Evolutionary conservation across 2,888 invertebrate species (phyloP), one percentile per base, ranked within the genome.

Genomic region (Trachelus troglodyta): DNA sequence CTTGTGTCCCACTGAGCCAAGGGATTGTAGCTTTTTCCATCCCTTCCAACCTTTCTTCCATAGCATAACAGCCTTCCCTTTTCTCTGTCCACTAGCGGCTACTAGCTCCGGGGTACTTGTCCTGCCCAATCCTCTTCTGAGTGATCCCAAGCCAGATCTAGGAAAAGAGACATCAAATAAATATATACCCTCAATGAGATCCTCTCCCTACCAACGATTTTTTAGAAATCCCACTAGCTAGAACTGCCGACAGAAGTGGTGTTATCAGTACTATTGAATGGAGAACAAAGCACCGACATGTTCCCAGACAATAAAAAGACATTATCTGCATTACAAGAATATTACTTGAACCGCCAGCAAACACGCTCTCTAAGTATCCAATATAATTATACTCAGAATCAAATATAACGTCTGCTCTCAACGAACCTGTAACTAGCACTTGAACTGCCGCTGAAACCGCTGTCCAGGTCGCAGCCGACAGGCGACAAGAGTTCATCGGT

Each of bases 381-480:
- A 3, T 34, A 69, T 69, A 75, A 34, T 34, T 69, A 4, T 69
- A 75, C 34, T 6, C 12, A 75, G 30, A 30, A 69, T n/a, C 23
- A 71, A 30, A n/a, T 12, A 34, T 56, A 56, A 23, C 56, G 15
- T 6, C 9, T 9, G 56, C 23, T 23, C 23, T 56, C 9, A 74
- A 79, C 79, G 34, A 81, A 90, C 91, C 91, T 90, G 91, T 96
- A 96, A 92, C 96, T 96, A 84, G 96, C 96, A 91, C 96, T 96
- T 89, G 96, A 96, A 92, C 96, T 96, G 86, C 96, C 96, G 92
- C 96, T 96, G 91, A 96, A 96, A 76, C 96, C 96, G 91, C 96
- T 96, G 92, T 96, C 96, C 89, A 96, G 93, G 91, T 96, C 96
- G 91, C 94, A 94, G 87, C 94, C 94, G 81, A 95, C 94, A 68